phyloP scores from a whole-genome alignment of 2,113 vertebrate genomes.

The Vulpes ferrilata region DNA sequence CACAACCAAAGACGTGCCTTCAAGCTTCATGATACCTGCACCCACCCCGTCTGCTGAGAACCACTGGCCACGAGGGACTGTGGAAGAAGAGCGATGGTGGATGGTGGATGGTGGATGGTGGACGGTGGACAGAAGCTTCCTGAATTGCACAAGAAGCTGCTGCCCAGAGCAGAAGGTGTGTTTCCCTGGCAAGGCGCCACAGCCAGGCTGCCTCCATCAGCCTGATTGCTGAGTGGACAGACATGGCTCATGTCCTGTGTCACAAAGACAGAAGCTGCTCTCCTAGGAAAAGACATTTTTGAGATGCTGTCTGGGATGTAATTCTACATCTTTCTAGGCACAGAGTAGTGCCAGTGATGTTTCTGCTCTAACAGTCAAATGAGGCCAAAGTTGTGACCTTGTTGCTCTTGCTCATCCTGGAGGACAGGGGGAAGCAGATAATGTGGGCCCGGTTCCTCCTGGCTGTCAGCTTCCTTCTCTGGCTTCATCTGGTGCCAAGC shows the following conservation, averaged over 20 bases:
- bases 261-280: not conserved
- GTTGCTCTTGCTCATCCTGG: not conserved
- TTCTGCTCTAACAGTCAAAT: not conserved
- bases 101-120: not conserved
- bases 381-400: not conserved
- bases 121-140: not conserved
- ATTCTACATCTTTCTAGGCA: not conserved
- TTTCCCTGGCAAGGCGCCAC: not conserved
- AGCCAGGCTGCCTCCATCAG: not conserved
- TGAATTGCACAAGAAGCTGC: not conserved
- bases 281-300: not conserved
- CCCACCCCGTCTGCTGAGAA: not conserved
- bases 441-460: no score
- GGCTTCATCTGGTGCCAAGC: fast-evolving
- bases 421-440: not conserved
- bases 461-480: not conserved
- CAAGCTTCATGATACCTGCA: not conserved
- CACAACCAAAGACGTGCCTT: not conserved
- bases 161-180: not conserved
- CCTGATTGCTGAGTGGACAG: not conserved
- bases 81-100: not conserved
- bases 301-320: not conserved
- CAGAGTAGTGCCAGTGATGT: not conserved
- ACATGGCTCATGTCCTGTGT: not conserved
- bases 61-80: not conserved